Base-by-base conservation (phyloP, 2,113 vertebrate species). In the Myiozetetes cayanensis region DNA sequence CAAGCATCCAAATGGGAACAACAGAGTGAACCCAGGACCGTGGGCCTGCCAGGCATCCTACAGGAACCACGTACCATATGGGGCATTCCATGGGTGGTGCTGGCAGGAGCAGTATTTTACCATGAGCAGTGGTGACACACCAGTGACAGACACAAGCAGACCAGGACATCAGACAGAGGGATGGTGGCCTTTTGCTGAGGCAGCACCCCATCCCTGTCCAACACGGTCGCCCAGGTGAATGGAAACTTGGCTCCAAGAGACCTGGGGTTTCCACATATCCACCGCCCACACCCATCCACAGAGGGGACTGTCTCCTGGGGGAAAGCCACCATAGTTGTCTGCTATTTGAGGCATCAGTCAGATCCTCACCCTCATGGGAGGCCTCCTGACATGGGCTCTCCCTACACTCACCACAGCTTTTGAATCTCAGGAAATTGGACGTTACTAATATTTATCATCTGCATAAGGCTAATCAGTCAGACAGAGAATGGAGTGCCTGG, bases 51-150 rank as follows among this genome's bases (percentile, higher is more conserved):
- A 46, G 53, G 22, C 13, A 10, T 16, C 59, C 61, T 35, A 25
- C 39, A 55, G 74, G 49, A 92, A 63, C 14, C 43, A 19, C 19
- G 14, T 1, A 2, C 46, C 33, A 5, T 12, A 3, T 3, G 0
- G 17, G 23, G 8, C 16, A 63, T 6, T 27, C 28, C 16, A 33
- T 2, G 2, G 41, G 28, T 3, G 74, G 33, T 41, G 24, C 22
- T 52, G 62, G 46, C 46, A 87, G 71, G 12, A 71, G 46, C 41
- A 50, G 19, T 17, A 27, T 43, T 80, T 46, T 41, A 33, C 41
- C 46, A 46, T 0, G 0, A 76, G n/a, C 23, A 53, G 39, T 3
- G 8, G 35, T 53, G 62, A 47, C 25, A 46, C 25, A 43, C 37
- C 46, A 47, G n/a, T 6, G 28, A n/a, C 22, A 25, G 44, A 44